Evolutionary conservation across 2,888 invertebrate genomes (phyloP).

Genomic region (Sesia apiformis): DNA sequence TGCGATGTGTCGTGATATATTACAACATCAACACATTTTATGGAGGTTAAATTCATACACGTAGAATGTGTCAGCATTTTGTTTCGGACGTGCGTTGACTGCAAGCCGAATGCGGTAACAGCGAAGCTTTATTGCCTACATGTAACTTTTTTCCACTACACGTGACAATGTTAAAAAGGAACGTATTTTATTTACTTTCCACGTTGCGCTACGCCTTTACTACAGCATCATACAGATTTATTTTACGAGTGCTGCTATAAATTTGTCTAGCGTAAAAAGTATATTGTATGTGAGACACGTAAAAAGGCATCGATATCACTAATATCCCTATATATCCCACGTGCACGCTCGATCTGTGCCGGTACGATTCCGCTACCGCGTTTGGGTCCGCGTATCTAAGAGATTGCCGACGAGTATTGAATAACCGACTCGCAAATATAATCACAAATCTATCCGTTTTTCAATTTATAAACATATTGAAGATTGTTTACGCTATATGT

Average conservation of each 20-base stretch:
- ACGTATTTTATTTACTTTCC: background rate
- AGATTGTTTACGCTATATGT: too few species aligned
- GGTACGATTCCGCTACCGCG: conserved; percentile 30
- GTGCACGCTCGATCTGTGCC: conserved; percentile 14
- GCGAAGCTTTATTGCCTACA: background rate
- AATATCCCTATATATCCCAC: conserved; percentile 6
- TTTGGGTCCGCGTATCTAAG: conserved; percentile 36
- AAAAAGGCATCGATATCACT: background rate
- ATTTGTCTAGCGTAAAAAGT: background rate
- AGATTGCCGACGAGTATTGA: conserved; percentile 49
- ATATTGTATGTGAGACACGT: background rate
- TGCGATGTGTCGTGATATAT: too few species aligned
- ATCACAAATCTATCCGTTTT: conserved; percentile 20
- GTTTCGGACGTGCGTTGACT: background rate
- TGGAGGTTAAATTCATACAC: background rate
- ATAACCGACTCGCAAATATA: conserved; percentile 21
- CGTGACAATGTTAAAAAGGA: background rate
- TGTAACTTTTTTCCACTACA: background rate
- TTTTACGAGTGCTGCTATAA: background rate
- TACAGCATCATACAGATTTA: background rate
- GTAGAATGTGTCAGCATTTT: background rate
- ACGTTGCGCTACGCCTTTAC: background rate
- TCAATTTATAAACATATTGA: too few species aligned
- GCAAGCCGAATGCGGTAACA: background rate
- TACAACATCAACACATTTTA: too few species aligned